Conservation (phyloP, 2,888 invertebrate genomes). For the Merodon equestris region DNA sequence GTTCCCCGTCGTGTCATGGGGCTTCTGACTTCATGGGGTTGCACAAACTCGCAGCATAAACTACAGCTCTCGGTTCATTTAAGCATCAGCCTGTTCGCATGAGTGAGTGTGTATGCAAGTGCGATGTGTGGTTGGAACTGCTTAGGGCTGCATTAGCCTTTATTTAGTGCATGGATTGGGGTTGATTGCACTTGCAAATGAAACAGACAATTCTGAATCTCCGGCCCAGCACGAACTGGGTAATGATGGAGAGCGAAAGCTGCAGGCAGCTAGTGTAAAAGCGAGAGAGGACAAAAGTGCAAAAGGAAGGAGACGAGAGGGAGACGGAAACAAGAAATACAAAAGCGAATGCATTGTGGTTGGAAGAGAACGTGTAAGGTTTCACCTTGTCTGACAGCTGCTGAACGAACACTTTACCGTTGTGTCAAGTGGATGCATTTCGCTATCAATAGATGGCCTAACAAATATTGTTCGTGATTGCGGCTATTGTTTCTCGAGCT, state of each 20-base stretch:
- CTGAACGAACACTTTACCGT: conserved; percentile 50
- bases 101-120: neutral
- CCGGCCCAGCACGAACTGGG: conserved; percentile 48
- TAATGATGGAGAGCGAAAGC: conserved; percentile 16
- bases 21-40: conserved; percentile 1
- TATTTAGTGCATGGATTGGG: conserved; percentile 65
- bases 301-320: conserved; percentile 15
- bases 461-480: conserved; percentile 52
- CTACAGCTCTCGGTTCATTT: conserved; percentile 42
- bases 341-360: conserved; percentile 50
- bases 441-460: conserved; percentile 51
- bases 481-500: conserved; percentile 49
- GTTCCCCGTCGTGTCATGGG: no score
- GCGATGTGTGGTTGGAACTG: conserved; percentile 46
- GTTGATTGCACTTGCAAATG: conserved; percentile 66
- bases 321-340: conserved; percentile 12
- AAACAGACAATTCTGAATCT: conserved; percentile 54
- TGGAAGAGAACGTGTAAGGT: conserved; percentile 58
- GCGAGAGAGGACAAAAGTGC: conserved; percentile 4
- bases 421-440: conserved; percentile 63
- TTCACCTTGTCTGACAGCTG: conserved; percentile 68
- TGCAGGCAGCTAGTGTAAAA: neutral
- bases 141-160: conserved; percentile 64
- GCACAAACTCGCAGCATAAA: conserved; percentile 2
- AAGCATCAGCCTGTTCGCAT: conserved; percentile 11